These are phyloP conservation scores for Papilio protenor DNA, from an alignment of 2,888 invertebrate species.

Conservation along the genomic window DNA sequence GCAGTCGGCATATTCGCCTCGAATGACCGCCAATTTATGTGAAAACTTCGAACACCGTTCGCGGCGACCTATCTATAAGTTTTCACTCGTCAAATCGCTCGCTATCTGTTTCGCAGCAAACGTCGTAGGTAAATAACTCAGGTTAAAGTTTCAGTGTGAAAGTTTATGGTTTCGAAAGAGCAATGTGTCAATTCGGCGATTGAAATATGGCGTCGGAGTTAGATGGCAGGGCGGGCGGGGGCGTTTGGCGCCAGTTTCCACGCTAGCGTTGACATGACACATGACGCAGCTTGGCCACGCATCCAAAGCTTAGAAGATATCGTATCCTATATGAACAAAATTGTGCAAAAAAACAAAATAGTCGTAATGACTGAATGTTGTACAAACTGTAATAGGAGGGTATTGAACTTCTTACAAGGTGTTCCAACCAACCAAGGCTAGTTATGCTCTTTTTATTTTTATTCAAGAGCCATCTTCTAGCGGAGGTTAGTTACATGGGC, in stretches of 20 bases:
- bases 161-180: slow-evolving; percentile 72
- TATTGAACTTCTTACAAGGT: too few species aligned
- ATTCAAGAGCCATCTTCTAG: too few species aligned
- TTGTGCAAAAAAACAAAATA: slow-evolving; percentile 50
- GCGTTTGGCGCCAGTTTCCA: slow-evolving; percentile 86
- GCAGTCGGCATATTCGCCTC: slow-evolving; percentile 84
- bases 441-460: too few species aligned
- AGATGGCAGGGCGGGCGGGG: slow-evolving; percentile 57
- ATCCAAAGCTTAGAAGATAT: slow-evolving; percentile 58
- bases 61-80: slow-evolving; percentile 83
- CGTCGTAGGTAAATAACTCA: slow-evolving; percentile 81
- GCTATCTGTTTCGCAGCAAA: slow-evolving; percentile 73
- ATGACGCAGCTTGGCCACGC: slow-evolving; percentile 67
- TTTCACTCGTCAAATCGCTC: slow-evolving; percentile 81
- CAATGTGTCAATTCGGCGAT: slow-evolving; percentile 81
- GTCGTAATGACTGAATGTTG: slow-evolving; percentile 58
- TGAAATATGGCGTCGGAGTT: slow-evolving; percentile 78
- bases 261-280: slow-evolving; percentile 66
- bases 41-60: slow-evolving; percentile 80
- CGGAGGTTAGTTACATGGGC: too few species aligned
- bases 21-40: slow-evolving; percentile 85
- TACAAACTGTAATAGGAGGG: slow-evolving; percentile 48
- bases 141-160: slow-evolving; percentile 78
- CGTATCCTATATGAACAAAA: slow-evolving; percentile 58
- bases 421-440: too few species aligned